Evolutionary conservation across 2,797 vertebrate species (phyloP), one percentile per base, ranked within the genome.

Genomic region (Spizella passerina): DNA sequence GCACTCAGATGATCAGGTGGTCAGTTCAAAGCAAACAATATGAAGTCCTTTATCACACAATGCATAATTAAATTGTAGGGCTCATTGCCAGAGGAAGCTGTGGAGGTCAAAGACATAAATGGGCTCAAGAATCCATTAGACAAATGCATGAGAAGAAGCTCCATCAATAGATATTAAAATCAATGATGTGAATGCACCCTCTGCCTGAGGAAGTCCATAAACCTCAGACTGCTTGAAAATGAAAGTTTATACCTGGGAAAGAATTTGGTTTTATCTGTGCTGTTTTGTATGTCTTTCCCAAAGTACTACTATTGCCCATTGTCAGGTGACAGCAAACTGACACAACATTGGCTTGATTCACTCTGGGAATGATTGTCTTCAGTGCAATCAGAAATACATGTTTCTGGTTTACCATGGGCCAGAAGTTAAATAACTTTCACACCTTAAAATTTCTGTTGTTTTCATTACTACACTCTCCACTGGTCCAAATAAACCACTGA

Each of bases 91-190:
- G 69, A 89, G 38, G 41, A 95, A 93, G 82, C 84, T 55, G 30
- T 72, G 79, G 87, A 89, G 79, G 84, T 83, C 89, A 78, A 91
- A 87, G 71, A 65, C 87, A 85, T 78, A 95, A 94, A 93, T 57
- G 86, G 68, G 72, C 84, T 87, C 86, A 83, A 85, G 78, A 89
- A 92, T 86, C 94, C 91, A 95, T 96, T 96, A 95, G 84, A 93
- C 69, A 92, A 96, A 95, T 92, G 89, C 84, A 89, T 71, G 79
- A 55, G 77, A 92, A 91, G 63, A 24, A 89, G 34, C 18, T 96
- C 76, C 76, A 92, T 92, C 94, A 92, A n/a, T 41, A 81, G 91
- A 71, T 85, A 46, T 89, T 93, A 89, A 92, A 86, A 93, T 89
- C 96, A 85, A 44, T 89, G 79, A 68, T 91, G 61, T 71, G 91